Base-by-base conservation (phyloP, 2,888 invertebrate species). In the Deroplatys truncata region DNA sequence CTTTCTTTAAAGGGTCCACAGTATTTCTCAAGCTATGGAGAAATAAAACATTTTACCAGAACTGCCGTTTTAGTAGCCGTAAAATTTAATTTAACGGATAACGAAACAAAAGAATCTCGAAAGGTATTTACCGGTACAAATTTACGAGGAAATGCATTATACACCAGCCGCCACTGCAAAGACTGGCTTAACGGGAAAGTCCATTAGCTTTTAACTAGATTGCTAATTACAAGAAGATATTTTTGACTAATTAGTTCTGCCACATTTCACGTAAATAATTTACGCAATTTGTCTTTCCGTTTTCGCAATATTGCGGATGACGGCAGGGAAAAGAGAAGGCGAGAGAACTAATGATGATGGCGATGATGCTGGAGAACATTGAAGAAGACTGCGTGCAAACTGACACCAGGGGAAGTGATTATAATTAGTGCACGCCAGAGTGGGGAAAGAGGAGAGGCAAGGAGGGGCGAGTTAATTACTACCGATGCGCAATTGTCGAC, bases 221-320 rank as follows among this genome's bases (percentile, higher is more conserved):
- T 86, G 89, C 86, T 89, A 89, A 89, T 89, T 89, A 89, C 84
- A 83, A 85, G 86, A 56, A 84, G 86, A 88, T 85, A 86, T 90
- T 90, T 89, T 90, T 90, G 85, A 85, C 90, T 88, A 88, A 90
- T 90, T 90, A 90, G 90, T 90, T 90, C 90, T 85, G 90, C 88
- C 88, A 85, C 90, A 90, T 90, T 90, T 90, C 90, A 85, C 90
- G 83, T 86, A 90, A 88, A 90, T 90, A 90, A 90, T 90, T 90
- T 86, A 88, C 85, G 85, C 88, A 88, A 88, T 85, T 88, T 87
- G 72, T 86, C 89, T 86, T 89, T 56, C 83, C 89, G 89, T 86
- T 88, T 88, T 56, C 89, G 86, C 29, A 85, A 31, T 86, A 35
- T 83, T 15, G 84, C 29, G 28, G 29, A 35, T 43, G 85, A 56